phyloP scores from a whole-genome alignment of 1,140 invertebrate species.

The Steinernema feltiae region DNA sequence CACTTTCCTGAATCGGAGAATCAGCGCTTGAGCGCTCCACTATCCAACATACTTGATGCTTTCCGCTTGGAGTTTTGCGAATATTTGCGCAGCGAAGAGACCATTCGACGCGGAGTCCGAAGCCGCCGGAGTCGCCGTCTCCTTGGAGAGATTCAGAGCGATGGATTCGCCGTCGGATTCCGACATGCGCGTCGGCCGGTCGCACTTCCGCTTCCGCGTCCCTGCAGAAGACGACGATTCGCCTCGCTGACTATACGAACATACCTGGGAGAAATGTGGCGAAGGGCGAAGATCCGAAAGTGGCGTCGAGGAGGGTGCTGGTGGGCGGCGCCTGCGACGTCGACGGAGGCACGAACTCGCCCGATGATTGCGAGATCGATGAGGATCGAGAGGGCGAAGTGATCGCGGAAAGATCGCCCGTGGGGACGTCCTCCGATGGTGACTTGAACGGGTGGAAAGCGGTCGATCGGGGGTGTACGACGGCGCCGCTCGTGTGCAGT shows the following conservation, averaged over 20 bases:
- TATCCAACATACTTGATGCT: background rate
- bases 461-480: background rate
- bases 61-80: background rate
- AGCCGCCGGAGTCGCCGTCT: background rate
- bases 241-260: background rate
- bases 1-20: background rate
- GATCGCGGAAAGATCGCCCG: background rate
- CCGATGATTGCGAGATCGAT: background rate
- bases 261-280: background rate
- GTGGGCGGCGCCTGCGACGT: slow-evolving; percentile 1
- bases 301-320: background rate
- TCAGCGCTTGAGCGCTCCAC: background rate
- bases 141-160: background rate
- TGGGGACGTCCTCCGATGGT: background rate
- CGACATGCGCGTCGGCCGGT: background rate
- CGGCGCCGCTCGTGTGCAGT: slow-evolving; percentile 68
- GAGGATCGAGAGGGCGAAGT: background rate
- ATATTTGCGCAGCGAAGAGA: background rate
- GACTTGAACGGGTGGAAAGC: slow-evolving; percentile 4
- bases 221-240: background rate
- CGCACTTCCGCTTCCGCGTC: background rate
- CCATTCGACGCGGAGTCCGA: background rate
- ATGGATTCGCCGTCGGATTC: background rate
- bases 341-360: background rate
- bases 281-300: background rate